Base-by-base conservation (phyloP, 2,888 invertebrate species). In the Trilocha varians region DNA sequence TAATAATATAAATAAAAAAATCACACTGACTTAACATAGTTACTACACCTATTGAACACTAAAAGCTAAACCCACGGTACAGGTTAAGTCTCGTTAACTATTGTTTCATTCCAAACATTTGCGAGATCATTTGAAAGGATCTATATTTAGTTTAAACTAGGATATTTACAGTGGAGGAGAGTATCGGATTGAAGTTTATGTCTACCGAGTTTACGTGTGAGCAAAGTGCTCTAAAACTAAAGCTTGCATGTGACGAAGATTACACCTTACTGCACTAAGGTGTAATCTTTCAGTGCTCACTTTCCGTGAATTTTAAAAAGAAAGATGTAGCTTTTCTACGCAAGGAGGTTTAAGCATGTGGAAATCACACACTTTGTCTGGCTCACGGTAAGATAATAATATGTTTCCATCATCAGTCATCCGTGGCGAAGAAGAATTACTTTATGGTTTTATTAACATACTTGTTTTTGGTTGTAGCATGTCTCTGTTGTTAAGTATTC, bases 261-360 rank as follows among this genome's bases (percentile, higher is more conserved):
- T n/a, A n/a, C n/a, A n/a, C n/a, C n/a, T n/a, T n/a, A n/a, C 52
- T 59, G 52, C 53, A 59, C 44, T 52, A 36, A 36, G 17, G 45
- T 45, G 51, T 56, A 50, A 55, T 59, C 48, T 45, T 41, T 38
- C 37, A 47, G 44, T 49, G 18, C 18, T 38, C 38, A 38, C 38
- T 48, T 46, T 47, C 42, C 14, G 38, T 44, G 41, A 42, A 42
- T 32, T 11, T 25, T 16, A 38, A 15, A 33, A 35, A 36, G 18
- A 15, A 43, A 39, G 40, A 35, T 16, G 40, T 40, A 43, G 25
- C 25, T 11, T 25, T 25, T 25, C 25, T 25, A 11, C 25, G 25
- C 25, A 25, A 25, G 25, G 25, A 11, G 33, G 34, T 42, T 39
- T 25, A 25, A 25, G 25, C 25, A 25, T 25, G 25, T 11, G 25